phyloP scores from a whole-genome alignment of 1,140 invertebrate species.

The Apocrypta bakeri region DNA sequence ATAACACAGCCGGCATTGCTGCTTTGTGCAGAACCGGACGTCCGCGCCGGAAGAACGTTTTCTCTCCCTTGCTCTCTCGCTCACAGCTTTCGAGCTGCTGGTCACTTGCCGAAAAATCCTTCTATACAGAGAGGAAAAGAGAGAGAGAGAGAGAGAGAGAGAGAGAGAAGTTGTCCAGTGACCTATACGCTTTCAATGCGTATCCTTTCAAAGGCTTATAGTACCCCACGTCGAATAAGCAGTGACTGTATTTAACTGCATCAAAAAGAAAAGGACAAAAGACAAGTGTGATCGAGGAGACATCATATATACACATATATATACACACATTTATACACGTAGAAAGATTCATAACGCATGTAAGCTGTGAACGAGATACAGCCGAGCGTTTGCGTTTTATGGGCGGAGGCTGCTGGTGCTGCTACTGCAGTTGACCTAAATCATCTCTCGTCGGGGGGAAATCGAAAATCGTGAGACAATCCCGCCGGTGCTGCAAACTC shows the following conservation, averaged over 20 bases:
- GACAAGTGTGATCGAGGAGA: neutral
- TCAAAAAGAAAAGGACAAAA: neutral
- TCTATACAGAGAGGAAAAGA: neutral
- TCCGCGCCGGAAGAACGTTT: neutral
- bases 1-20: neutral
- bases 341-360: conserved; percentile 17
- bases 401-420: neutral
- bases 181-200: neutral
- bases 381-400: conserved; percentile 4
- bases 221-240: neutral
- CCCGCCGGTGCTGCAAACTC: neutral
- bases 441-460: conserved; percentile 8
- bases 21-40: neutral
- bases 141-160: no score
- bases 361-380: neutral
- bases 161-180: neutral
- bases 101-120: neutral
- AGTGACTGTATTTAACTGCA: neutral
- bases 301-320: neutral
- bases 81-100: neutral
- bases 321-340: neutral
- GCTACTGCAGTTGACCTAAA: neutral
- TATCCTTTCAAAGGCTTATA: neutral
- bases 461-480: conserved; percentile 42
- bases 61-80: neutral